Evolutionary conservation across 23 tunicate genomes (phyloP), one percentile per base, ranked within the genome.

Genomic region (Phallusia fumigata): DNA sequence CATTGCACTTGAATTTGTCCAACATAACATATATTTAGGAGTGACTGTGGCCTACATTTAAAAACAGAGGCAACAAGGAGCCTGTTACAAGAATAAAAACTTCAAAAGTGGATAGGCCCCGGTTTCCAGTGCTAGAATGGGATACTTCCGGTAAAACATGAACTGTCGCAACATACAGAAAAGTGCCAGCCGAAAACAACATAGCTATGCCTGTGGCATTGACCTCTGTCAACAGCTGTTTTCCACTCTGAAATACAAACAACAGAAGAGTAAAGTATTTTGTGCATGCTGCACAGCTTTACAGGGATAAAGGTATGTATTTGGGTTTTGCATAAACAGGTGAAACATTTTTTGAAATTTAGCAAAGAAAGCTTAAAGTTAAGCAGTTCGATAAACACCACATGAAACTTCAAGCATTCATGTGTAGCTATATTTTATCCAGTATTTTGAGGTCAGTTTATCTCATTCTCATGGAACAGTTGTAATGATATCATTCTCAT

Each of bases 141-240:
- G 93, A 53, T 81, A 91, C 79, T 73, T 96, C 99, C 35, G 99
- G 97, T 40, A 96, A 74, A 36, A 96, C 97, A 77, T 96, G 99
- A 52, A 96, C 99, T 0, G 99, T 96, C 52, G 99, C 97, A 35
- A 96, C 99, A 73, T 96, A 96, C 15, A 96, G 80, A 85, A 96
- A 96, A 8, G 99, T 96, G 19, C 99, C 99, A 24, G 99, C 99
- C 30, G 99, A 96, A 51, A 96, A 96, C 52, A 96, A 65, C 99
- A 96, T 96, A 3, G 99, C 99, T 13, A 88, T 77, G 22, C 99
- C 99, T 30, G 99, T 91, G 0, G 97, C 91, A 84, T 94, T 94
- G 53, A 83, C 85, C 0, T 89, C 93, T 19, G 35, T 28, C 6
- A 77, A 36, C 24, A 84, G 32, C 44, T 86, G 73, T 50, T 64